Evolutionary conservation across 2,113 vertebrate genomes (phyloP), one percentile per base, ranked within the genome.

Genomic region (Lota lota): DNA sequence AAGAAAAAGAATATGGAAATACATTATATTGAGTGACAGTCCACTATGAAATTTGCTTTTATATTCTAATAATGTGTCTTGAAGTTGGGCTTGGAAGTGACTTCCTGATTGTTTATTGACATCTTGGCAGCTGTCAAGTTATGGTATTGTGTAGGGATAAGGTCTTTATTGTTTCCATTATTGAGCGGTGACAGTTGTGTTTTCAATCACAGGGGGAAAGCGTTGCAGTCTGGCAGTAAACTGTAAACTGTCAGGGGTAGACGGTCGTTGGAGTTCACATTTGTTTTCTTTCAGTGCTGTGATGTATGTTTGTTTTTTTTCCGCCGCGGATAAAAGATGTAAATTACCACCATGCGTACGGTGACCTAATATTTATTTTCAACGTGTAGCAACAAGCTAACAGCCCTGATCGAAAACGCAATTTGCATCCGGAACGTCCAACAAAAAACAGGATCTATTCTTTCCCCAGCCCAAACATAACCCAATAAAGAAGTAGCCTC

Each of bases 151-250:
- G 59, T 79, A 66, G 72, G 70, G 82, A 83, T 86, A 87, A 83
- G 85, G 83, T 87, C 86, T 88, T 90, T 87, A 90, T 90, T 88
- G 85, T 88, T 84, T 88, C 74, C 72, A 77, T 88, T 69, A 88
- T 74, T 82, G 75, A 84, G 69, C 79, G 75, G 79, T 85, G 86
- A 87, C 82, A 81, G 79, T 61, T 59, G 54, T 76, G 75, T 61
- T 58, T 75, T 78, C 76, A 80, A 81, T 81, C 60, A 73, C 75
- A 50, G 70, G 71, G 71, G 76, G 79, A 82, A 61, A 78, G 68
- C 40, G 10, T 47, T 47, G 70, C 72, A 65, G 56, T 75, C 62
- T 69, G 62, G 53, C 76, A 79, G 68, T 79, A 66, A 47, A 47
- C 40, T 76, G 72, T 69, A 20, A 54, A 58, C 78, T 79, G 19